Evolutionary conservation across 2,888 invertebrate species (phyloP), one percentile per base, ranked within the genome.

Genomic region (Lasioglossum zephyrum): DNA sequence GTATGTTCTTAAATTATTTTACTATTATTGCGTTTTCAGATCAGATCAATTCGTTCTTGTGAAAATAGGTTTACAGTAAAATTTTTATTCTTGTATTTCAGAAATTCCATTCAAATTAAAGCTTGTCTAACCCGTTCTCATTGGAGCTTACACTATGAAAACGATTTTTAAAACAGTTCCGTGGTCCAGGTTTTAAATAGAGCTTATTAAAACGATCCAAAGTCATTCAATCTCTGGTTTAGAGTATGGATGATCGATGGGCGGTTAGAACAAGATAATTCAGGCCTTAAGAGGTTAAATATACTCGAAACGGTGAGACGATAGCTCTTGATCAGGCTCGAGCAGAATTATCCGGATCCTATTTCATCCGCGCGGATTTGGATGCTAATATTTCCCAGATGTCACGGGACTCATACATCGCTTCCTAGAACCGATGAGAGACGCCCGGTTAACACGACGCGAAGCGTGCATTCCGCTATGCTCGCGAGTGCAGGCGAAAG

Each of bases 341-440:
- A 13, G 57, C 75, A 53, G 79, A 79, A 86, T 86, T 74, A 86
- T 86, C 81, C 75, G 81, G 77, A 53, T 79, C 49, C 73, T 49
- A 63, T 81, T 78, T 69, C 86, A 81, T 41, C 81, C 47, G 81
- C 6, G 57, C 81, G 79, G 72, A 81, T 86, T 86, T 70, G 81
- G 86, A 79, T 79, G 81, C 75, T 85, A 86, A 86, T 85, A 85
- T 86, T 85, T 86, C 60, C 81, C 81, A 66, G 79, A 82, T 77
- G 79, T 82, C 82, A 73, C 44, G 86, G 31, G 22, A 49, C 44
- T 86, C 86, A 73, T 85, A 82, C 73, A 74, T 75, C 81, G 77
- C 74, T 83, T 87, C 82, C 76, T 76, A 75, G 86, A 86, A 86
- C 73, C 80, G 73, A 69, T 22, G 69, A 69, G 39, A 78, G 79